Base-by-base conservation (phyloP, 2,888 invertebrate species). In the Cantharis rufa region DNA sequence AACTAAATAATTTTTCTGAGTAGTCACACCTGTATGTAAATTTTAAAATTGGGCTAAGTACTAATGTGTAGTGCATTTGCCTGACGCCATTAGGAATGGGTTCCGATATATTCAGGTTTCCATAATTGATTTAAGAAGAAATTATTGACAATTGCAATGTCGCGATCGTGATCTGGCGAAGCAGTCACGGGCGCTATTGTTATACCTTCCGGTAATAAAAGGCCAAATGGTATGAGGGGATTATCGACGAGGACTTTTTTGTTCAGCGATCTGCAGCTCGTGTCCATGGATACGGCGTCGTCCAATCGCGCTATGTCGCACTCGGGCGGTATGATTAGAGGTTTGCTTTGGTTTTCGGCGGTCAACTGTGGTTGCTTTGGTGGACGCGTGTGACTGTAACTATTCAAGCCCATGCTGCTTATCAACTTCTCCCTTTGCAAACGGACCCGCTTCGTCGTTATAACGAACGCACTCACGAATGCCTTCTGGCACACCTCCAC, bases 121-220 rank as follows among this genome's bases (percentile, higher is more conserved):
- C 90, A 90, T 69, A 90, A 85, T 81, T 90, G 90, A 84, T 90
- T 90, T 69, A 88, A 88, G 84, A 90, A 90, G 83, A 90, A 90
- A 81, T 89, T 89, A 82, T 90, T 89, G 63, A 90, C 90, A 81
- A 90, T 88, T 70, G 89, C 89, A 69, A 90, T 88, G 80, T 90
- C 90, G 80, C 89, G 86, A 82, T 89, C 89, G 82, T 87, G 89
- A 82, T 89, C 89, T n/a, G 88, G 86, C 7, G 85, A 86, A 9
- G 86, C 86, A 28, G 85, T 88, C 5, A 89, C 88, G 15, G 89
- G 88, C 69, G 88, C 87, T 78, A 89, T 89, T 77, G 89, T 89
- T 62, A 89, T 88, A 66, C 89, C 88, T 70, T 89, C 89, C 21
- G 89, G 89, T 78, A 89, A 82, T 72, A 88, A 81, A 69, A 89